Evolutionary conservation across 2,797 vertebrate genomes (phyloP).

Genomic region (Acridotheres tristis): DNA sequence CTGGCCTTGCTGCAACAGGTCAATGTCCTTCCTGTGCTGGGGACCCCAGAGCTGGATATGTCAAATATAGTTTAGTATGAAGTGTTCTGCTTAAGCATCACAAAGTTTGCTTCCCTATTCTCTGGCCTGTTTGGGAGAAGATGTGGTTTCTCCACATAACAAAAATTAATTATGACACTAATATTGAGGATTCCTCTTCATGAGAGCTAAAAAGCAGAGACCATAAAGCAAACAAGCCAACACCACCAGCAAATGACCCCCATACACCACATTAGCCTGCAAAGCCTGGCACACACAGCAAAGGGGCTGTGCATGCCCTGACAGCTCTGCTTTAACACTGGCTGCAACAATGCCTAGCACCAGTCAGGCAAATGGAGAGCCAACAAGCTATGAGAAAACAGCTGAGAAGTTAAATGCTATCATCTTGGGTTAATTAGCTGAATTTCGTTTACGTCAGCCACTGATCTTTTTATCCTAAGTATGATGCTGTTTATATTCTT

Average conservation of each 20-base stretch:
- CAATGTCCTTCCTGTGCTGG: not conserved
- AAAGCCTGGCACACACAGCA: not conserved
- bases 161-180: not conserved
- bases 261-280: accelerated
- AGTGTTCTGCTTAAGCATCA: accelerated
- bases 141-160: not conserved
- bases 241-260: not conserved
- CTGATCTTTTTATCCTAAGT: not conserved
- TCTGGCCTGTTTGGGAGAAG: not conserved
- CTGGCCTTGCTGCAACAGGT: not conserved
- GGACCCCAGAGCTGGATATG: not conserved
- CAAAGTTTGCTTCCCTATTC: not conserved
- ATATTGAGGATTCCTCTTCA: not conserved
- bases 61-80: not conserved
- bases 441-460: not conserved
- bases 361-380: not conserved
- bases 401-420: not conserved
- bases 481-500: not conserved
- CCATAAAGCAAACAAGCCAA: not conserved
- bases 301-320: not conserved
- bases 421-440: not conserved
- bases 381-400: not conserved
- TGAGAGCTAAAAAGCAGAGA: not conserved
- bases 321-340: not conserved
- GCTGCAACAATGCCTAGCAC: not conserved